Conservation (phyloP, 1,140 invertebrate species). For the Zaprionus ornatus region DNA sequence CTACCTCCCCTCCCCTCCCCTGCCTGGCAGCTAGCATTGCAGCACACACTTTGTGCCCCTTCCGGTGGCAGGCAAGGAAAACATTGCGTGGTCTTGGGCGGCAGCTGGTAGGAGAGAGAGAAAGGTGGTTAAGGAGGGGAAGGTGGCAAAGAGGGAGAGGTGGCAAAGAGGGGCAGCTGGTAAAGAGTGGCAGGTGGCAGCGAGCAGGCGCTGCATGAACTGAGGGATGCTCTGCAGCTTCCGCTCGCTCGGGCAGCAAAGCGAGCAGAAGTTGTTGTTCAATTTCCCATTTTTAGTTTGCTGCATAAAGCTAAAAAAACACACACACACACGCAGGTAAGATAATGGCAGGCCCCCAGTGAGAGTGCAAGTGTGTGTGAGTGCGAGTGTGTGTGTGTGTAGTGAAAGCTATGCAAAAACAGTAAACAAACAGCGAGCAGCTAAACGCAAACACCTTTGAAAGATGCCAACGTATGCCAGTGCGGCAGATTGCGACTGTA, state of each 20-base stretch:
- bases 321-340: conserved; percentile 44
- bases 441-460: conserved; percentile 80
- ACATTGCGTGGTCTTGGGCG: conserved; percentile 60
- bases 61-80: conserved; percentile 43
- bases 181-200: conserved; percentile 2
- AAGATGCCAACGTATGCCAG: conserved; percentile 46
- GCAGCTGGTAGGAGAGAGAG: neutral
- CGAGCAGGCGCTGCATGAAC: neutral
- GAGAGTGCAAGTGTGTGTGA: conserved; percentile 25
- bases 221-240: conserved; percentile 47
- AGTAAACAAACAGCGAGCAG: conserved; percentile 75
- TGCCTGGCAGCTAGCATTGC: conserved; percentile 1
- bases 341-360: conserved; percentile 68
- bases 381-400: conserved; percentile 34
- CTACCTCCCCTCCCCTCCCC: neutral
- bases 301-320: conserved; percentile 34
- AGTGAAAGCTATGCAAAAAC: conserved; percentile 77
- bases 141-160: neutral
- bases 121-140: neutral
- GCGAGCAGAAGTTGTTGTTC: conserved; percentile 82
- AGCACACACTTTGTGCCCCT: neutral
- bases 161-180: neutral
- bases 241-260: conserved; percentile 80
- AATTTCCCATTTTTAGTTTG: conserved; percentile 80
- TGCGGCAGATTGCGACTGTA: conserved; percentile 19